Conservation (phyloP, 2,888 invertebrate species). For the Thumatha senex region DNA sequence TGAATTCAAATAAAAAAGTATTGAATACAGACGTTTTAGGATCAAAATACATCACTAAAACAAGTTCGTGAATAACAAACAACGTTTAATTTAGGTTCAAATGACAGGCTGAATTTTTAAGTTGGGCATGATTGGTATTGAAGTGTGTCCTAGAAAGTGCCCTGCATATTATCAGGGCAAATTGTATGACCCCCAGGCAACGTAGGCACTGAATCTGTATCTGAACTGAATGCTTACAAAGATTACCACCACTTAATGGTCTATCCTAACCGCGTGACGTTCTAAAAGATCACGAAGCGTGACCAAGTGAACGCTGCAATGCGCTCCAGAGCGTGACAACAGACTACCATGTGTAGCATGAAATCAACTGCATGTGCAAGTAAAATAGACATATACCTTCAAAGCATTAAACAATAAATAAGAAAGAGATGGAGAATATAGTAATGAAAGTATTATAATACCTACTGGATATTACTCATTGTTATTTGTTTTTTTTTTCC, state of each 20-base stretch:
- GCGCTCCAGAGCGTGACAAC: conserved; percentile 20
- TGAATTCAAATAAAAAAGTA: no score
- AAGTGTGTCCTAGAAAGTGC: no score
- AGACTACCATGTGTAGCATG: conserved; percentile 6
- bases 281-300: conserved; percentile 18
- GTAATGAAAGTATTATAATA: conserved; percentile 3
- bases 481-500: neutral
- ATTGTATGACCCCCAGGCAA: no score
- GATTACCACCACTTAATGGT: conserved; percentile 4
- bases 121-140: no score
- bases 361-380: neutral
- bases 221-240: neutral
- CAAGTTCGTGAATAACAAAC: no score
- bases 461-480: no score
- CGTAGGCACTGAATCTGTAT: neutral
- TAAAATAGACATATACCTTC: neutral
- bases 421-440: neutral
- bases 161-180: no score
- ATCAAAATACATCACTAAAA: no score
- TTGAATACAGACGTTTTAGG: no score
- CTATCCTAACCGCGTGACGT: conserved; percentile 15
- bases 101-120: no score
- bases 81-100: no score
- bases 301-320: conserved; percentile 30
- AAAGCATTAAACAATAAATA: neutral